Percentiles rank a stretch among this genome's conserved stretches.
Evolutionary conservation across 2,113 vertebrate species (phyloP).

Genomic region (Erpornis zantholeuca): DNA sequence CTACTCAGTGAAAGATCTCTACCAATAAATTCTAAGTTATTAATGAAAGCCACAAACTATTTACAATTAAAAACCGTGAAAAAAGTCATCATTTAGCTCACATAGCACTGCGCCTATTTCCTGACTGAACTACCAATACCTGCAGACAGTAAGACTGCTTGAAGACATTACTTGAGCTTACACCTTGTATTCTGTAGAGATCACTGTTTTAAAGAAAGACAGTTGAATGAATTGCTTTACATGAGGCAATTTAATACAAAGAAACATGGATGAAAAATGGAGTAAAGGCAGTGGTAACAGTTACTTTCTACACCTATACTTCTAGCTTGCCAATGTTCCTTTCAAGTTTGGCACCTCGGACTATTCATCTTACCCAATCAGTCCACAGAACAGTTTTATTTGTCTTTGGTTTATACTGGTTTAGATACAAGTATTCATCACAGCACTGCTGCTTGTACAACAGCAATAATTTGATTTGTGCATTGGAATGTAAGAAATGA

Average conservation of each 20-base stretch:
- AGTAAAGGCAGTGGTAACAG: not conserved
- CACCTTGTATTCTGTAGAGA: not conserved
- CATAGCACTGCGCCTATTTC: not conserved
- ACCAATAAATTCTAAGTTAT: not conserved
- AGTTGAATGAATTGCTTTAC: not conserved
- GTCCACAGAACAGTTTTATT: not conserved
- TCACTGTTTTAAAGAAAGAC: not conserved
- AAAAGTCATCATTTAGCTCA: not conserved
- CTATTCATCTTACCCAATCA: not conserved
- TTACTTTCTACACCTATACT: not conserved
- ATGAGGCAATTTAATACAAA: not conserved
- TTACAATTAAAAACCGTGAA: not conserved
- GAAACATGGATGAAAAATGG: not conserved
- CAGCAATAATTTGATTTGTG: not conserved
- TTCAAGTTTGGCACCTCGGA: not conserved
- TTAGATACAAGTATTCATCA: not conserved
- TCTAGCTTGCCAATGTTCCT: not conserved
- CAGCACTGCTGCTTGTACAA: not conserved
- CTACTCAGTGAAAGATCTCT: not conserved
- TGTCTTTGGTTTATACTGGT: not conserved
- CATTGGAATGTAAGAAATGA: not conserved
- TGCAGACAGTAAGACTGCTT: not conserved
- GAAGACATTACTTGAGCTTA: not conserved
- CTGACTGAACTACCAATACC: not conserved
- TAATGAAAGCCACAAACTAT: not conserved